Conservation (phyloP, 2,888 invertebrate species). For the Empis stercorea region DNA sequence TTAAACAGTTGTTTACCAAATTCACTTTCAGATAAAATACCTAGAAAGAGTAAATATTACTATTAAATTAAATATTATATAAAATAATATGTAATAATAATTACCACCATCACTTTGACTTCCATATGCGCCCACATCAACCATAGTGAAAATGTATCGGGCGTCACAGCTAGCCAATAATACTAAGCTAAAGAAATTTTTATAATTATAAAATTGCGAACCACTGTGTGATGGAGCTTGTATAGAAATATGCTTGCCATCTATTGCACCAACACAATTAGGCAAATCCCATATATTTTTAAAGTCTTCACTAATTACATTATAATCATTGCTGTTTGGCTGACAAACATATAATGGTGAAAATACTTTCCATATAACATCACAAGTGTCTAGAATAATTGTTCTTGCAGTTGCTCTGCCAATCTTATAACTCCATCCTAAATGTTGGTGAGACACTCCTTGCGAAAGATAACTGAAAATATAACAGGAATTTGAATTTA, state of each 20-base stretch:
- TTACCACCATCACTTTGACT: constrained; percentile 12
- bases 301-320: constrained; percentile 11
- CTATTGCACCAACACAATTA: constrained; percentile 16
- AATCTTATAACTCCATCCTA: constrained; percentile 3
- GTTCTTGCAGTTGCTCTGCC: constrained; percentile 3
- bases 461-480: constrained; percentile 3
- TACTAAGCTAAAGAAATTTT: constrained; percentile 13
- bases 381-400: constrained; percentile 5
- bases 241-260: constrained; percentile 17
- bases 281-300: constrained; percentile 15
- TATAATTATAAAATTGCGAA: constrained; percentile 15
- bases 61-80: background rate
- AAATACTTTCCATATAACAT: background rate
- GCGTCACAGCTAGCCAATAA: constrained; percentile 14
- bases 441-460: background rate
- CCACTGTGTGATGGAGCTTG: constrained; percentile 15
- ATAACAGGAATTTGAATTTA: background rate
- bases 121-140: constrained; percentile 14
- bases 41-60: background rate
- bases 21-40: background rate
- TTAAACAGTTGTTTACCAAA: constrained; percentile 3
- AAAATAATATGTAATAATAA: background rate
- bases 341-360: background rate
- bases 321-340: background rate
- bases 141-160: constrained; percentile 12